Percentiles rank a stretch among this genome's conserved stretches.
Evolutionary conservation across 2,888 invertebrate species (phyloP).

Genomic region (Thecocarcelia acutangulata): DNA sequence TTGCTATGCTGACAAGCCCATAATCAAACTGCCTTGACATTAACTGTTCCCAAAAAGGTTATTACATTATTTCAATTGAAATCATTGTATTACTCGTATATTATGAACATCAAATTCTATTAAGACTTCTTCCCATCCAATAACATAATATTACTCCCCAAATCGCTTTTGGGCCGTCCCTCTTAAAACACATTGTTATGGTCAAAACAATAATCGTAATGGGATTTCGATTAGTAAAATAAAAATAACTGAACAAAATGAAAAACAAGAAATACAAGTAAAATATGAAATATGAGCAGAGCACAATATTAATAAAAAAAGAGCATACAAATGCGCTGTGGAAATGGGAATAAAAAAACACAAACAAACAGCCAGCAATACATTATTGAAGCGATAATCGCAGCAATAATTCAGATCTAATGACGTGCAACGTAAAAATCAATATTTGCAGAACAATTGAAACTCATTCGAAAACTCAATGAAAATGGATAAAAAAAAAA

Average conservation of each 20-base stretch:
- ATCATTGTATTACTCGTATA: too few relatives aligned
- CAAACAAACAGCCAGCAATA: slow-evolving; percentile 44
- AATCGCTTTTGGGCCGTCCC: background rate
- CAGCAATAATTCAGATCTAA: slow-evolving; percentile 68
- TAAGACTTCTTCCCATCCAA: background rate
- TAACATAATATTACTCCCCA: background rate
- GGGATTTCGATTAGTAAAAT: slow-evolving; percentile 39
- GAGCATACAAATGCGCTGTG: background rate
- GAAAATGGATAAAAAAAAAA: slow-evolving; percentile 42
- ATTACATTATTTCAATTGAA: too few relatives aligned
- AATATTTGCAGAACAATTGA: slow-evolving; percentile 67
- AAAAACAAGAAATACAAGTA: background rate
- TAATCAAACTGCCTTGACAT: too few relatives aligned
- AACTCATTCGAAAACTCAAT: slow-evolving; percentile 58
- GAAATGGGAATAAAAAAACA: slow-evolving; percentile 17
- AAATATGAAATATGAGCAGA: background rate
- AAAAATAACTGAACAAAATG: slow-evolving; percentile 23
- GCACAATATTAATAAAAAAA: background rate
- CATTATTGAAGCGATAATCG: slow-evolving; percentile 67
- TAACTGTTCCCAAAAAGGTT: too few relatives aligned
- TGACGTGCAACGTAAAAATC: slow-evolving; percentile 65
- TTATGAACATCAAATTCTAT: too few relatives aligned
- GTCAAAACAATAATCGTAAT: slow-evolving; percentile 53
- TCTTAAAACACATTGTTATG: slow-evolving; percentile 2
- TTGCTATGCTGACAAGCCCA: too few relatives aligned